These are phyloP conservation scores for Lytechinus pictus DNA, from an alignment of 35 echinoderm and acorn worm species.

Conservation along the genomic window DNA sequence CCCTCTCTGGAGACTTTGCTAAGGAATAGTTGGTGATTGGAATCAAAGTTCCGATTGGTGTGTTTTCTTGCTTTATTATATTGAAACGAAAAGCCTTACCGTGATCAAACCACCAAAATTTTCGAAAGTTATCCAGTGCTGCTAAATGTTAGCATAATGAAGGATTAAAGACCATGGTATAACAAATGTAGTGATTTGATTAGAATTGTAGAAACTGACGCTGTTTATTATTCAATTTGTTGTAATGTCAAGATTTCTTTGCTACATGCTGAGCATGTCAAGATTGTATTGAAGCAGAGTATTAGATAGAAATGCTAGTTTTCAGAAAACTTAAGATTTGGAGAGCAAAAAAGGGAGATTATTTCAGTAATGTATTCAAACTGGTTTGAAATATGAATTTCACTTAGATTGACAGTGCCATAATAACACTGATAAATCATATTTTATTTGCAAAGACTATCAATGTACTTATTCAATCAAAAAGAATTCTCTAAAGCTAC, in stretches of 20 bases:
- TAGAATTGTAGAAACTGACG: neutral
- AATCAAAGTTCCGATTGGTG: neutral
- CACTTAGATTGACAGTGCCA: neutral
- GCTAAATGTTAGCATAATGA: neutral
- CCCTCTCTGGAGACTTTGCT: neutral
- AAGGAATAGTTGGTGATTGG: neutral
- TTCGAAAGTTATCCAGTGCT: neutral
- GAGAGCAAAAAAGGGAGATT: neutral
- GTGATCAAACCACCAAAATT: neutral
- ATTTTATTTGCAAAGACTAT: neutral
- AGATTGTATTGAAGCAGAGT: neutral
- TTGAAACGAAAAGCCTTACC: neutral
- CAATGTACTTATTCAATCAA: neutral
- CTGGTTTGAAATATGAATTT: neutral
- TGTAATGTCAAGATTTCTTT: neutral
- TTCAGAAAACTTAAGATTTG: neutral
- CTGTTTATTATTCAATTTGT: neutral
- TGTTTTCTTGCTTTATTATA: neutral
- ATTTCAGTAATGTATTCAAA: neutral
- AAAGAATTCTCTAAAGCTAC: neutral
- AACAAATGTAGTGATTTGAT: neutral
- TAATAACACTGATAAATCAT: neutral
- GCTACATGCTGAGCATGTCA: conserved; percentile 5
- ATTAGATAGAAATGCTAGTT: neutral
- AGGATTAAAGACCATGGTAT: neutral